Base-by-base conservation (phyloP, 2,888 invertebrate species). In the Agrenia bidenticulata region DNA sequence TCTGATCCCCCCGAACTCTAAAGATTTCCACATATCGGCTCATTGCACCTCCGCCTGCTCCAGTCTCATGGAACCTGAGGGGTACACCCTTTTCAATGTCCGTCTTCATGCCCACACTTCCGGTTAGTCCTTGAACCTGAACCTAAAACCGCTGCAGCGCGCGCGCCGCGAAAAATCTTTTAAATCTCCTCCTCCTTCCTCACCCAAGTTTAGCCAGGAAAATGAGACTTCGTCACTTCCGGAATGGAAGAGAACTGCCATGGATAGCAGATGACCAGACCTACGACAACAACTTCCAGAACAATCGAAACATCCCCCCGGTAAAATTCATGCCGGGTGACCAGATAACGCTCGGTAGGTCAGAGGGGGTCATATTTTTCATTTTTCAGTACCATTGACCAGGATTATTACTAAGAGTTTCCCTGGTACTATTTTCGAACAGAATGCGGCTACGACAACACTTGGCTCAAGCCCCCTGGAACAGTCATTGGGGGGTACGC, bases 221-320 rank as follows among this genome's bases (percentile, higher is more conserved):
- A 21, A 39, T 62, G 26, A 19, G 54, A 27, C 32, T 62, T 1
- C 62, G 55, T 2, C 62, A 62, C 37, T 62, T 54, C 42, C 23
- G 62, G 42, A 13, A 24, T 2, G 21, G 23, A 17, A 42, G 4
- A 7, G 62, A 62, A 42, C 42, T 62, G 2, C 62, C 62, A 17
- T 62, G 62, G 62, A 55, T 54, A 15, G 24, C 53, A 5, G 15
- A 51, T 15, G 62, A 62, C 51, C 54, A 55, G 23, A 62, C 21
- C 23, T 53, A 41, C 26, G 53, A 55, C 32, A 32, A 53, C n/a
- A 24, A 27, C 42, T 53, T 53, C 51, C 53, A 54, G 23, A n/a
- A n/a, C 4, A 41, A 21, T 23, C 21, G 45, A n/a, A 27, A 37
- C 9, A 17, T 55, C 9, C 5, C 4, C 2, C 27, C 26, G 2